A percentile compares a stretch with the other conserved stretches of the same genome.
Conservation (phyloP, 1,140 invertebrate genomes). For the Lucilia cuprina region DNA sequence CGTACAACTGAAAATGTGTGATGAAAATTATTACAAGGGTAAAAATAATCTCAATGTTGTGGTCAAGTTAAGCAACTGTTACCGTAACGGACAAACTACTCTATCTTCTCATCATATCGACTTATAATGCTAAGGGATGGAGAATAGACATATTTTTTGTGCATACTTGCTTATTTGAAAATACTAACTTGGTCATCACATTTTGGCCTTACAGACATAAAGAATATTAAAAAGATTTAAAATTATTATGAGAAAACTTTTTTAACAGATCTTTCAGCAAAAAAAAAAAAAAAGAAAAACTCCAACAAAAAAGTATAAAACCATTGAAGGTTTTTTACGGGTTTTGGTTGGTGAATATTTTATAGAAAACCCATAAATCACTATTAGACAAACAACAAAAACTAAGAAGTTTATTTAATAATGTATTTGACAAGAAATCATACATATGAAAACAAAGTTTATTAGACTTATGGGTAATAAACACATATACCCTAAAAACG, state of each 20-base stretch:
- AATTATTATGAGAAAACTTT: not conserved
- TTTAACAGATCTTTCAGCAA: not conserved
- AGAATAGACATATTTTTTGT: too few relatives aligned
- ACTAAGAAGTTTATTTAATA: not conserved
- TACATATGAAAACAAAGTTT: not conserved
- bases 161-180: too few relatives aligned
- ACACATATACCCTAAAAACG: too few relatives aligned
- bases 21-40: not conserved
- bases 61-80: constrained; percentile 14
- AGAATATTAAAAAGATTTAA: constrained; percentile 7
- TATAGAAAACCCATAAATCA: not conserved
- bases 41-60: not conserved
- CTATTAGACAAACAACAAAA: not conserved
- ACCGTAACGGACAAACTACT: not conserved
- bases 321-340: not conserved
- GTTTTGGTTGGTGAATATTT: not conserved
- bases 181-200: not conserved
- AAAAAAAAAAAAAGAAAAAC: not conserved
- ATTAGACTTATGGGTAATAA: not conserved
- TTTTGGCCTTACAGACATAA: not conserved
- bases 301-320: not conserved
- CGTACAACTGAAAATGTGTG: not conserved
- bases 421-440: not conserved
- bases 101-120: not conserved
- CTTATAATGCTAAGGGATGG: not conserved